Base-by-base conservation (phyloP, 2,888 invertebrate genomes). In the Fabriciana adippe region DNA sequence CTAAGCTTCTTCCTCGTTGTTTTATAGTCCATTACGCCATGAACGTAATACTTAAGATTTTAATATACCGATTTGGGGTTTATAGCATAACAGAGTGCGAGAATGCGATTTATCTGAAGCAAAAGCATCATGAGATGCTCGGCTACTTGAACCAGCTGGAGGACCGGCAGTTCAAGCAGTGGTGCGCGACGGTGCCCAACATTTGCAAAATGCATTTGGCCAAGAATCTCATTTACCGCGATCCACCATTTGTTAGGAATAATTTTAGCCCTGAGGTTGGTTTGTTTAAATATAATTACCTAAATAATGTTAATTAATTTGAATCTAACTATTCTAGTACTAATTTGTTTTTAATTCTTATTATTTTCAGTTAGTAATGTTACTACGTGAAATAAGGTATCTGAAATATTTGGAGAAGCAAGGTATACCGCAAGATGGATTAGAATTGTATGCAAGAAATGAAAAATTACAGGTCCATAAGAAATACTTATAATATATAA, bases 321-420 rank as follows among this genome's bases (percentile, higher is more conserved):
- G 6, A 8, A 3, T 48, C 6, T 48, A 1, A 5, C 11, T 51
- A 16, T 16, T n/a, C n/a, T 51, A 15, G 16, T 0, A 1, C 6
- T 16, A n/a, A 16, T 51, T 51, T 51, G 50, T 16, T 51, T 0
- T 26, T 14, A 35, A 26, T 18, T n/a, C 6, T 16, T 8, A 21
- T 57, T 14, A 13, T 51, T 13, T 41, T 41, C 21, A 96, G 95
- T 89, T 98, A 53, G 94, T 93, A 55, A 94, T 95, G 73, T 92
- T 96, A 16, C 85, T 98, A n/a, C 94, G 96, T 64, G 98, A 98
- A 90, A 96, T 97, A 47, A 95, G 96, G 67, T 97, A 97, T 78
- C 92, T 97, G 89, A 94, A 94, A 64, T 93, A 95, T 71, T 89
- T 96, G 77, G 93, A 94, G 0, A 93, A 94, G 73, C 94, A 94